Base-by-base conservation (phyloP, 2,888 invertebrate genomes). In the Dichetophora obliterata region DNA sequence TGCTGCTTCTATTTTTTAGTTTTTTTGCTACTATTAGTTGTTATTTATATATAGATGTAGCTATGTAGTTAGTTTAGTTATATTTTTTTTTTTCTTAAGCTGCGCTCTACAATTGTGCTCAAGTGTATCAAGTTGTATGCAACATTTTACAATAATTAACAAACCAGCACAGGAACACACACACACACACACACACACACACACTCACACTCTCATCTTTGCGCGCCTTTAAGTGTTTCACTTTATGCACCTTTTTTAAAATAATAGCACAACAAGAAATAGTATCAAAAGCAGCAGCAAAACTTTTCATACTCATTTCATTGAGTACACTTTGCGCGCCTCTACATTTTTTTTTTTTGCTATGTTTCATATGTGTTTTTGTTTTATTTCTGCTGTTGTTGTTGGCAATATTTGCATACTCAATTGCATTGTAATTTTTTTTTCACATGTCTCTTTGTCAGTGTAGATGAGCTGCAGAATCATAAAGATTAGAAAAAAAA, bases 401-500 rank as follows among this genome's bases (percentile, higher is more conserved):
- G 43, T 43, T 43, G 43, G 87, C 87, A 86, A 87, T 87, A 86
- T 86, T 87, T 87, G 86, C 86, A 87, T 87, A 86, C 86, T 87
- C 86, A 87, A 86, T 87, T 87, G 87, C 86, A 87, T 86, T 87
- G 86, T 86, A 85, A 85, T 86, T 86, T 86, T 84, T 68, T 50
- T n/a, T 4, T 59, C 19, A 3, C 43, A 37, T n/a, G 5, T 19
- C n/a, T 57, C 37, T 27, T 43, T 65, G n/a, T 52, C 37, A 31
- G 27, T 74, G 68, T 68, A 24, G 5, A 52, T 34, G 54, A 66
- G 34, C 27, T 50, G 34, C 27, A 74, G n/a, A 74, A 74, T 27
- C 63, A 73, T 50, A 50, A 73, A 8, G 50, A 65, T 52, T 34
- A 54, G 19, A 19, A 22, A 71, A 52, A 65, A 75, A n/a, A 22